Evolutionary conservation across 2,888 invertebrate species (phyloP).

Genomic region (Timema cristinae): DNA sequence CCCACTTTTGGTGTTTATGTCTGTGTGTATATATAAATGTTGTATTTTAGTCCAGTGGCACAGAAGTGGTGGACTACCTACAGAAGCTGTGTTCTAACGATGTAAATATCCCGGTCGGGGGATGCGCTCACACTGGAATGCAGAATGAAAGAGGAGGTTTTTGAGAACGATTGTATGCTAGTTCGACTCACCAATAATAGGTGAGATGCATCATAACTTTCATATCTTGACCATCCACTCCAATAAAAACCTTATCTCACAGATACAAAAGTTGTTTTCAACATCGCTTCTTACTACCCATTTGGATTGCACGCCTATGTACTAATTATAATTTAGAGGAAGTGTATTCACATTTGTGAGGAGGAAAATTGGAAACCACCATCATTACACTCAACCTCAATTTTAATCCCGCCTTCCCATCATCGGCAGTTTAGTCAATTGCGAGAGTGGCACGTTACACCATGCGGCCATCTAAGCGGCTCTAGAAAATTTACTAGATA

Average conservation of each 20-base stretch:
- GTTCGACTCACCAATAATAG: slow-evolving; percentile 56
- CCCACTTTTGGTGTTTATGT: no score
- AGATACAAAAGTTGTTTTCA: background rate
- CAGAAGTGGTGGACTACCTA: slow-evolving; percentile 58
- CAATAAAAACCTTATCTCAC: background rate
- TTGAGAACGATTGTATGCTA: slow-evolving; percentile 70
- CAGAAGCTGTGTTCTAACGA: slow-evolving; percentile 65
- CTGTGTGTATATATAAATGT: no score
- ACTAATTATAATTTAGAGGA: background rate
- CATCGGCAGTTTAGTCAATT: no score
- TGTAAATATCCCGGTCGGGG: slow-evolving; percentile 59
- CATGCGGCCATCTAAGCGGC: no score
- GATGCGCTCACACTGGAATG: slow-evolving; percentile 66
- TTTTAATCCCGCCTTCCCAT: no score
- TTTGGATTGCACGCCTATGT: background rate
- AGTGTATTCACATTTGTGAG: no score
- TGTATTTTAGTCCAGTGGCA: slow-evolving; percentile 51
- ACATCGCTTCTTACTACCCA: background rate
- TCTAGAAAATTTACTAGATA: no score
- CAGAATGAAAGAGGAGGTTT: slow-evolving; percentile 66
- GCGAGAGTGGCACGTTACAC: no score
- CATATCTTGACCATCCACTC: background rate
- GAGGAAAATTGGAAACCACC: no score
- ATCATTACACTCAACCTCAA: no score
- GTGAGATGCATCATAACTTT: slow-evolving; percentile 16